phyloP scores from a whole-genome alignment of 2,113 vertebrate genomes.

The Erythrolamprus reginae region DNA sequence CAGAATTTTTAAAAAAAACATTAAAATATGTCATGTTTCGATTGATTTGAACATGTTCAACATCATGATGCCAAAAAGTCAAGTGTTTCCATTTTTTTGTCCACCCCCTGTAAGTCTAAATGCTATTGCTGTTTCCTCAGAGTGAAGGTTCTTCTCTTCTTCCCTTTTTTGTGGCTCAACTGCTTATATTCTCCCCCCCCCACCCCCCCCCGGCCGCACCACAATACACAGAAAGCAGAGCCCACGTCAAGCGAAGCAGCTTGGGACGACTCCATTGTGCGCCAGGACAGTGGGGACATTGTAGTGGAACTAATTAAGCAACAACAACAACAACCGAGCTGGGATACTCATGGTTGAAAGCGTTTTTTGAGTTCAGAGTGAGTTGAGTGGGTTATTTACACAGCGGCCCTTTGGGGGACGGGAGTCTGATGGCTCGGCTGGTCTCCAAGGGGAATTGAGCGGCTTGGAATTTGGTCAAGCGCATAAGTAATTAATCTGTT shows the following conservation, averaged over 20 bases:
- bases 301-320: background rate
- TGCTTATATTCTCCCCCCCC: background rate
- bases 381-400: conserved; percentile 2
- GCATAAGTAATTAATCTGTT: background rate
- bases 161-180: no score
- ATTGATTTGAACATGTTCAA: no score
- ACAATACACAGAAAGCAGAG: background rate
- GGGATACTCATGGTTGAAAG: conserved; percentile 1
- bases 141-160: no score
- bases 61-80: no score
- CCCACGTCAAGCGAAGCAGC: background rate
- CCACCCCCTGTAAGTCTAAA: no score
- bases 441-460: background rate
- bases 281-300: background rate
- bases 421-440: background rate
- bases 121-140: no score
- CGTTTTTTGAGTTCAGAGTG: background rate
- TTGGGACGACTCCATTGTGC: conserved; percentile 14
- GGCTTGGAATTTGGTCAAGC: background rate
- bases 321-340: background rate
- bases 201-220: no score
- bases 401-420: background rate
- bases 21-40: no score
- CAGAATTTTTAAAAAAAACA: no score
- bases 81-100: no score